phyloP scores from a whole-genome alignment of 2,113 vertebrate genomes.

The Microtus montanus region DNA sequence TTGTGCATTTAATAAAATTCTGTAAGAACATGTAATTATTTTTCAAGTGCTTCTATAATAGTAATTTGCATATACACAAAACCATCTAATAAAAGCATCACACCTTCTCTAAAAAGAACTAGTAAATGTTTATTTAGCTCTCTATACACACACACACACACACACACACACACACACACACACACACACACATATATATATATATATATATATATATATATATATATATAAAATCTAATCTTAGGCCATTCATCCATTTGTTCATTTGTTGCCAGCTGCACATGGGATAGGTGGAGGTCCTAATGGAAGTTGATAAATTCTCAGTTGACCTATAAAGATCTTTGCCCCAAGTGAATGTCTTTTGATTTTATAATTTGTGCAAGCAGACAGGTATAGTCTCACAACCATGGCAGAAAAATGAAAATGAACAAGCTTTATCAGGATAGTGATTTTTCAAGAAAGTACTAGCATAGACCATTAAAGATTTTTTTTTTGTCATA shows the following conservation, averaged over 20 bases:
- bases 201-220: no score
- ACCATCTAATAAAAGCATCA: background rate
- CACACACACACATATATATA: no score
- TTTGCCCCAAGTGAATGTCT: background rate
- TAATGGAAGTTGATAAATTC: background rate
- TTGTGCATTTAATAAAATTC: background rate
- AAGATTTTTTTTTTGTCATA: background rate
- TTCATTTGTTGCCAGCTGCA: no score
- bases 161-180: no score
- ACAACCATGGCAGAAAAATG: background rate
- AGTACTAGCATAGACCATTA: background rate
- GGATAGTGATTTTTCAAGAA: background rate
- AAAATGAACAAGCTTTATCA: background rate
- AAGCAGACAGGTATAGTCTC: no score
- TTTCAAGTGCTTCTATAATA: background rate
- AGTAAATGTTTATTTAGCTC: background rate
- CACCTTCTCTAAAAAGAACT: rapidly evolving
- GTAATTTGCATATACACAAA: background rate
- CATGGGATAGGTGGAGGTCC: background rate
- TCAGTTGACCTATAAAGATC: background rate
- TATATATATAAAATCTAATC: background rate
- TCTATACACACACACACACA: no score
- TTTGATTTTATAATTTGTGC: background rate
- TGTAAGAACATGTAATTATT: background rate
- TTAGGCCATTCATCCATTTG: background rate